These are phyloP conservation scores for Epizoanthus fatuus DNA, from an alignment of 92 coral and sea anemone species.

Conservation along the genomic window DNA sequence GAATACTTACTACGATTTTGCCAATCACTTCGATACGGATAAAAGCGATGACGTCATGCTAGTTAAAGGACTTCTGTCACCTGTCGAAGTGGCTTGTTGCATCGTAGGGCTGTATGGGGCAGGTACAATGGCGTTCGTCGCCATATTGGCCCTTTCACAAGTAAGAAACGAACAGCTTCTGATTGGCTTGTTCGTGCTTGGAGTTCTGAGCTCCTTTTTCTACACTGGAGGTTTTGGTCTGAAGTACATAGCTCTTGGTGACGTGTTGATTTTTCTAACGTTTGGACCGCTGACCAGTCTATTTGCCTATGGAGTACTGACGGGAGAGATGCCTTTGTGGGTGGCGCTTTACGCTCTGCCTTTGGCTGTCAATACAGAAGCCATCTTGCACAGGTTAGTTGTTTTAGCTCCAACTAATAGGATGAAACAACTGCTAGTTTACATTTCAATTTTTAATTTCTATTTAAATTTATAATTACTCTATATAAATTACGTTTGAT, in stretches of 20 bases:
- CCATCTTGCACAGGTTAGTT: conserved; percentile 81
- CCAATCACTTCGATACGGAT: conserved; percentile 76
- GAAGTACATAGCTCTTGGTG: conserved; percentile 85
- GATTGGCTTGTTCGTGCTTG: conserved; percentile 53
- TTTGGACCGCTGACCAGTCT: conserved; percentile 77
- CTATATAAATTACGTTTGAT: no score
- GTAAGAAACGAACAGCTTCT: conserved; percentile 29
- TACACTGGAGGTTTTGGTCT: conserved; percentile 87
- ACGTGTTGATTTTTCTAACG: conserved; percentile 65
- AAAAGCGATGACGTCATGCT: conserved; percentile 73
- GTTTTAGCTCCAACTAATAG: no score
- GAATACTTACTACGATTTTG: conserved; percentile 81
- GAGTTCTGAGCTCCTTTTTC: conserved; percentile 70
- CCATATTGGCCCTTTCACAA: conserved; percentile 53
- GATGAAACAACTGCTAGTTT: no score
- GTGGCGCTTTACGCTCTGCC: conserved; percentile 65
- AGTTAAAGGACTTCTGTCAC: conserved; percentile 54
- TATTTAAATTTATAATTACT: no score
- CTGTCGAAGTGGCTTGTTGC: conserved; percentile 60
- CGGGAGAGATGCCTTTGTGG: conserved; percentile 57
- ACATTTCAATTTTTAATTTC: no score
- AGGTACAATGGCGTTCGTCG: conserved; percentile 52
- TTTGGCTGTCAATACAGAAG: conserved; percentile 73
- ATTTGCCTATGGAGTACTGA: conserved; percentile 66
- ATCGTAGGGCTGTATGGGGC: conserved; percentile 62